Evolutionary conservation across 2,888 invertebrate species (phyloP).

Genomic region (Agriotes lineatus): DNA sequence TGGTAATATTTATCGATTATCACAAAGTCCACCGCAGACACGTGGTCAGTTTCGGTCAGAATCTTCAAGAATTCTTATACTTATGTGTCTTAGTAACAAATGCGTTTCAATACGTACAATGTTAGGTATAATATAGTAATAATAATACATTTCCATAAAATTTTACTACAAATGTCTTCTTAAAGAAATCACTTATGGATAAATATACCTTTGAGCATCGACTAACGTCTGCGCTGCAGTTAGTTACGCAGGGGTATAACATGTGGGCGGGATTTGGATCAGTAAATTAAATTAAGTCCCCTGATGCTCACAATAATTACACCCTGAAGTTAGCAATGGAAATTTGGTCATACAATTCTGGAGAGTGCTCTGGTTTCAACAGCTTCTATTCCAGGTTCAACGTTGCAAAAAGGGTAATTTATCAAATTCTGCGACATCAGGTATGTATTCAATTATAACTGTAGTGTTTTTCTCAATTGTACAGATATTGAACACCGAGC

Average conservation of each 20-base stretch:
- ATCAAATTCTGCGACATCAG: no score
- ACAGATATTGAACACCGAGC: background rate
- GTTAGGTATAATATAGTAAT: constrained; percentile 5
- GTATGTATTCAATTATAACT: no score
- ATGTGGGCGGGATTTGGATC: no score
- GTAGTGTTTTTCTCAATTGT: no score
- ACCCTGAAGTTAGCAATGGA: no score
- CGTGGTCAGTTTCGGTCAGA: background rate
- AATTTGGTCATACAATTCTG: no score
- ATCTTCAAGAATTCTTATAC: background rate
- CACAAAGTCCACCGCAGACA: background rate
- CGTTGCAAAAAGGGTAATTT: no score
- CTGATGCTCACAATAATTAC: no score
- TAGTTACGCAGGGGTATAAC: background rate
- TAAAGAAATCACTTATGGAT: background rate
- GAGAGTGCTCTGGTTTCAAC: no score
- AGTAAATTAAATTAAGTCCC: no score
- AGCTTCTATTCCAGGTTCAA: no score
- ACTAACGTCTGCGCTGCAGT: background rate
- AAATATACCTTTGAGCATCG: background rate
- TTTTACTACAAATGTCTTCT: constrained; percentile 7
- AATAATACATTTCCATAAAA: constrained; percentile 13
- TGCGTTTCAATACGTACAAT: constrained; percentile 17
- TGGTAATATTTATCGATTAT: no score
- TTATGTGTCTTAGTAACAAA: constrained; percentile 31